Conservation (phyloP, 2,113 vertebrate species). For the Egretta garzetta region DNA sequence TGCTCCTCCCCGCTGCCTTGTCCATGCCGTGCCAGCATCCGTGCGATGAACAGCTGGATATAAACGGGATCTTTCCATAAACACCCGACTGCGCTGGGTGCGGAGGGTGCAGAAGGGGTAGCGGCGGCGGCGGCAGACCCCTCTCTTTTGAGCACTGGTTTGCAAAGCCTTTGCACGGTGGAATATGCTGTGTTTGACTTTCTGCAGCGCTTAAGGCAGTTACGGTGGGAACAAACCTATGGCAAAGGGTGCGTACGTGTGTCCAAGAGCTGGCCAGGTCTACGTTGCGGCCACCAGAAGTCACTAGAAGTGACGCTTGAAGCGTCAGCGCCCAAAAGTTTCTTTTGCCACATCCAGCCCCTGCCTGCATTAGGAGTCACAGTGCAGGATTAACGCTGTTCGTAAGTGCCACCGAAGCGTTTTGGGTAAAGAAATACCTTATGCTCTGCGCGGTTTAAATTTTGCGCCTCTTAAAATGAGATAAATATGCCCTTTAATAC, state of each 20-base stretch:
- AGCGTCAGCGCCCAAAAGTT: background rate
- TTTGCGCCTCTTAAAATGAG: background rate
- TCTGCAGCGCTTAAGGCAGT: fast-evolving
- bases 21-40: background rate
- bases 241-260: fast-evolving
- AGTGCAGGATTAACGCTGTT: background rate
- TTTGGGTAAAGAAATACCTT: background rate
- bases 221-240: fast-evolving
- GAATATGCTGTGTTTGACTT: background rate
- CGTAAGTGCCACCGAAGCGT: fast-evolving
- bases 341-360: background rate
- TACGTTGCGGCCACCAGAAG: fast-evolving
- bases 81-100: fast-evolving
- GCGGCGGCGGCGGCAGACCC: background rate
- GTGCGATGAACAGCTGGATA: background rate
- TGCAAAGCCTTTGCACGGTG: background rate
- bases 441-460: fast-evolving
- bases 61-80: background rate
- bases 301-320: background rate
- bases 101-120: too few relatives aligned
- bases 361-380: too few relatives aligned
- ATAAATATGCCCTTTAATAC: fast-evolving
- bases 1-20: too few relatives aligned
- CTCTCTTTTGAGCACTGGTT: too few relatives aligned
- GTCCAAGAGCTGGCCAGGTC: fast-evolving